Evolutionary conservation across 2,113 vertebrate genomes (phyloP).

Genomic region (Ailurus styani): DNA sequence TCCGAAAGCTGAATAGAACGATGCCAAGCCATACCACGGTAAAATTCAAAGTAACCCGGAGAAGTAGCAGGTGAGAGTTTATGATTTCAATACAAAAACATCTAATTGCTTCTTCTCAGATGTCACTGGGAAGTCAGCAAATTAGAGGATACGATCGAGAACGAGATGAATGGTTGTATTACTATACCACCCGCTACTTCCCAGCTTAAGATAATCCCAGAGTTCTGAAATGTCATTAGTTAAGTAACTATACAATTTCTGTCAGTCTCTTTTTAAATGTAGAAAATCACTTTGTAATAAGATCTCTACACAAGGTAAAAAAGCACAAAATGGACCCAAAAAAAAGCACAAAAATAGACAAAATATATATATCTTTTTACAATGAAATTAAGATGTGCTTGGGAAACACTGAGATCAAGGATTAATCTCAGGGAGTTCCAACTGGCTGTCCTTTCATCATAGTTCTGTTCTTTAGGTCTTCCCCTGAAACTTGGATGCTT

Average conservation of each 20-base stretch:
- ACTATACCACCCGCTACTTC: background rate
- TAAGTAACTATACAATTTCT: conserved; percentile 26
- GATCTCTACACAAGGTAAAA: conserved; percentile 64
- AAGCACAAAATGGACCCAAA: conserved; percentile 22
- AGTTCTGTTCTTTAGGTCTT: conserved; percentile 57
- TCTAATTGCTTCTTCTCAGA: conserved; percentile 1
- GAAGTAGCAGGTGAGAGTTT: background rate
- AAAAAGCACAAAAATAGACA: conserved; percentile 62
- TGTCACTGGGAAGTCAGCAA: conserved; percentile 3
- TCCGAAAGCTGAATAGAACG: background rate
- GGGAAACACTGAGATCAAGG: background rate
- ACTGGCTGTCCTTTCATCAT: conserved; percentile 58
- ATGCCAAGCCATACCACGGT: background rate
- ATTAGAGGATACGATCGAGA: conserved; percentile 3
- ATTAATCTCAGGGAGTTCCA: background rate
- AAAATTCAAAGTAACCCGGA: background rate
- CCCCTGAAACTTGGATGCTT: conserved; percentile 62
- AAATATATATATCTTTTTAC: conserved; percentile 55
- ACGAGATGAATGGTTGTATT: conserved; percentile 30
- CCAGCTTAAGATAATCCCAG: conserved; percentile 39
- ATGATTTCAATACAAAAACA: conserved; percentile 33
- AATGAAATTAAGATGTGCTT: background rate
- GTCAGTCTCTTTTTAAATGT: conserved; percentile 45
- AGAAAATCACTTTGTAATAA: conserved; percentile 61
- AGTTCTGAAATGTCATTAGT: background rate